These are phyloP conservation scores for Shinisaurus crocodilurus DNA, from an alignment of 2,113 vertebrate species.

Conservation along the genomic window DNA sequence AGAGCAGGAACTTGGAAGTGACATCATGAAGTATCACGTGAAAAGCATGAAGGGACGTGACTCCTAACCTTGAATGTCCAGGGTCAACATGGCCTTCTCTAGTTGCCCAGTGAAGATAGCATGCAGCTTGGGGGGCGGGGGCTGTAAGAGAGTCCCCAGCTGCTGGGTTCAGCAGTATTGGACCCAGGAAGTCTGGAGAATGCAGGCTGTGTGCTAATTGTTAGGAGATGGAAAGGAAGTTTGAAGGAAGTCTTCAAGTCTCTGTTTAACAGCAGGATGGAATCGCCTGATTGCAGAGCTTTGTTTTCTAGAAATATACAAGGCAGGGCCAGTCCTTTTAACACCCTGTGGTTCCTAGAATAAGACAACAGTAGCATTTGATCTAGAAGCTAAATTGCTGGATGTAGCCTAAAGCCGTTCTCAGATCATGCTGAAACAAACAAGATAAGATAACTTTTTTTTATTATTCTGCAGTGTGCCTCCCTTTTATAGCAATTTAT, in stretches of 20 bases:
- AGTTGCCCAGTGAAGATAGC: not conserved
- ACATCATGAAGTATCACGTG: not conserved
- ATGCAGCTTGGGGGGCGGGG: not conserved
- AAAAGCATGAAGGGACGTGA: not conserved
- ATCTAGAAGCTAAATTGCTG: conserved; percentile 59
- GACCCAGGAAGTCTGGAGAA: conserved; percentile 83
- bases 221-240: conserved; percentile 82
- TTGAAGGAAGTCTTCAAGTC: conserved; percentile 79
- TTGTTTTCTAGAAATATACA: conserved; percentile 72
- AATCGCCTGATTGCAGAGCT: conserved; percentile 69
- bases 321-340: conserved; percentile 65
- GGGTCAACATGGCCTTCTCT: not conserved
- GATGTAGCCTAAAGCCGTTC: conserved; percentile 61
- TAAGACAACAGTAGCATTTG: conserved; percentile 73
- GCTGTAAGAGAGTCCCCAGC: not conserved
- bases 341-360: conserved; percentile 68
- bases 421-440: conserved; percentile 66
- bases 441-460: conserved; percentile 67
- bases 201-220: conserved; percentile 75
- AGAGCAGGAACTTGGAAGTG: not conserved
- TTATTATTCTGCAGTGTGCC: conserved; percentile 56
- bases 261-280: conserved; percentile 80
- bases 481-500: conserved; percentile 58
- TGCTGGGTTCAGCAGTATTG: conserved; percentile 57
- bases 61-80: not conserved